These are phyloP conservation scores for Thamnophis sirtalis DNA, from an alignment of 2,113 vertebrate genomes.

Conservation along the genomic window DNA sequence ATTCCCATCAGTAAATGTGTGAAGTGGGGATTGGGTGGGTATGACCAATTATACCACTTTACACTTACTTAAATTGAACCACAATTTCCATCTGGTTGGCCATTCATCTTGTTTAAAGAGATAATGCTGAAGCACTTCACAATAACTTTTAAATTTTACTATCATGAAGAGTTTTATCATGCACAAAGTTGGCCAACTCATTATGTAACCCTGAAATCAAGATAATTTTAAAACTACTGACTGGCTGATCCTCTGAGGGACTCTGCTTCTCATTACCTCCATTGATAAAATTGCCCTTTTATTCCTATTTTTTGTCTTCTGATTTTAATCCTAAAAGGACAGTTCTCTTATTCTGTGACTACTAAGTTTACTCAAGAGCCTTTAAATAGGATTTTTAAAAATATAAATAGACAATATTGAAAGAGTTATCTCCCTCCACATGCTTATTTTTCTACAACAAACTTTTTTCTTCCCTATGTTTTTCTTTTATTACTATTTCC, in stretches of 20 bases:
- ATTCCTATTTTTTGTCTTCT: not conserved
- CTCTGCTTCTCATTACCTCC: not conserved
- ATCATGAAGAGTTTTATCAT: not conserved
- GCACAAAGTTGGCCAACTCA: not conserved
- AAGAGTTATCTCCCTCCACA: not conserved
- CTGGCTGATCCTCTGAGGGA: not conserved
- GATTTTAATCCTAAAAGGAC: not conserved
- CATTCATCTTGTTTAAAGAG: not conserved
- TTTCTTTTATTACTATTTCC: not conserved
- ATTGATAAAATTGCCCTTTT: not conserved
- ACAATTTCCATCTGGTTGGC: not conserved
- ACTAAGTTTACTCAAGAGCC: not conserved
- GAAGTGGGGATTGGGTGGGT: not conserved
- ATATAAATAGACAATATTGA: not conserved
- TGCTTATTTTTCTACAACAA: not conserved
- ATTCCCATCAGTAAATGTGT: not conserved
- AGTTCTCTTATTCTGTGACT: not conserved
- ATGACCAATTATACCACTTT: not conserved
- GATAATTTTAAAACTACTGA: not conserved
- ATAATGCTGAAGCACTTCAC: not conserved
- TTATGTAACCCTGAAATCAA: not conserved
- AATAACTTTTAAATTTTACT: not conserved
- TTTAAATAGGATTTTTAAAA: not conserved
- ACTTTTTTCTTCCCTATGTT: not conserved
- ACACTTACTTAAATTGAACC: not conserved